phyloP scores from a whole-genome alignment of 2,797 vertebrate genomes.

The Muscicapa striata region DNA sequence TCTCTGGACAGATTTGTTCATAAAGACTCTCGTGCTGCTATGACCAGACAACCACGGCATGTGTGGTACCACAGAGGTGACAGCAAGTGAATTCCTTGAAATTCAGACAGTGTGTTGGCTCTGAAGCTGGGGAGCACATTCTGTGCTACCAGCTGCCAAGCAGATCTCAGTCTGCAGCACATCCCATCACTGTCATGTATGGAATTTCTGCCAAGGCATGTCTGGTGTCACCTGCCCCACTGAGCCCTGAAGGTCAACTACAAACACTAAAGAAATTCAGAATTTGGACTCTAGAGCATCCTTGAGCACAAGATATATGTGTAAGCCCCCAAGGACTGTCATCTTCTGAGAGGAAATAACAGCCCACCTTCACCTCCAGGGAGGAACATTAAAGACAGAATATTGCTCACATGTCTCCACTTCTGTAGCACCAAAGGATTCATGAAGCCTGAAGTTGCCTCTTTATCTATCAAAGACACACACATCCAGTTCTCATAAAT shows the following conservation, averaged over 20 bases:
- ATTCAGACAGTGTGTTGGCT: neutral
- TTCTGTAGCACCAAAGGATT: neutral
- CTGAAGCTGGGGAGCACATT: neutral
- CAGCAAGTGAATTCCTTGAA: neutral
- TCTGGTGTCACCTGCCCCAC: neutral
- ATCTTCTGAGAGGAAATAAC: neutral
- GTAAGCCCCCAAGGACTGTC: neutral
- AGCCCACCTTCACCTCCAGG: neutral
- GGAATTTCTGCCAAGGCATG: neutral
- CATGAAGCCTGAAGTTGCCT: neutral
- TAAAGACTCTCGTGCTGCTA: neutral
- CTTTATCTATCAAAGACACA: neutral
- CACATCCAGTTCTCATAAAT: neutral
- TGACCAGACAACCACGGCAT: neutral
- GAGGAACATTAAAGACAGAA: neutral
- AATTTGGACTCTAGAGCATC: neutral
- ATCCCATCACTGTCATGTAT: fast-evolving
- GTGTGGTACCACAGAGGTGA: neutral
- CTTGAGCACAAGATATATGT: neutral
- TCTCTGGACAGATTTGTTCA: neutral
- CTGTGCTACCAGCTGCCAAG: neutral
- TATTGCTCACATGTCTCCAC: neutral
- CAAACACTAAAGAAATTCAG: neutral
- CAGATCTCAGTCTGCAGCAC: neutral
- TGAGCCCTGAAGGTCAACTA: neutral